Evolutionary conservation across 2,113 vertebrate genomes (phyloP), one percentile per base, ranked within the genome.

Genomic region (Ardeotis arabs): DNA sequence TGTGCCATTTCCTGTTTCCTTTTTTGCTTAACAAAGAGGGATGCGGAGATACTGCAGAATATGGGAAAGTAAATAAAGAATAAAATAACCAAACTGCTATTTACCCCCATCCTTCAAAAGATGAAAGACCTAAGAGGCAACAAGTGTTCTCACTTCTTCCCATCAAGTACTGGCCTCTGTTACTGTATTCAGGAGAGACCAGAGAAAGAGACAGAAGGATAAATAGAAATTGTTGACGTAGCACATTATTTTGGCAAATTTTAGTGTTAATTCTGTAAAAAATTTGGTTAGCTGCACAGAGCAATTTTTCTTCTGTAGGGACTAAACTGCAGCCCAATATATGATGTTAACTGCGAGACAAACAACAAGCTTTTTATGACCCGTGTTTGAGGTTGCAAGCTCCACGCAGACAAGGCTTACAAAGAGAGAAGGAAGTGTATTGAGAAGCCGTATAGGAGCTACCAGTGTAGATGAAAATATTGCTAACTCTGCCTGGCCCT

Each of bases 121-220:
- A 20, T 22, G 22, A 37, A 84, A 53, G 12, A 45, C 31, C 29
- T 58, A 63, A 89, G 37, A 83, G 33, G 5, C 18, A 50, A 47
- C 6, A 78, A 49, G 9, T 50, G 21, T 50, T 53, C 9, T 49
- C 13, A 50, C 7, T 62, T 79, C 25, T 89, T 59, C 23, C 10
- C 14, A 5, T 12, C 6, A 52, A 5, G 27, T 62, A 58, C 10
- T 28, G 18, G 4, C 1, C 0, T 24, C 14, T 63, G 39, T 6
- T 7, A 16, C 19, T 33, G 11, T 12, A 31, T 59, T 35, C 27
- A 39, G 44, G 59, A 82, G 17, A 70, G 17, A 27, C 23, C 3
- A 7, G 41, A 68, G 35, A 41, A 84, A 81, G 53, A 74, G 6
- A 33, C 0, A 60, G 15, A 70, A 76, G 35, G 12, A 10, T 70